Evolutionary conservation across 1,140 invertebrate genomes (phyloP).

Genomic region (Andrena cerasifolii): DNA sequence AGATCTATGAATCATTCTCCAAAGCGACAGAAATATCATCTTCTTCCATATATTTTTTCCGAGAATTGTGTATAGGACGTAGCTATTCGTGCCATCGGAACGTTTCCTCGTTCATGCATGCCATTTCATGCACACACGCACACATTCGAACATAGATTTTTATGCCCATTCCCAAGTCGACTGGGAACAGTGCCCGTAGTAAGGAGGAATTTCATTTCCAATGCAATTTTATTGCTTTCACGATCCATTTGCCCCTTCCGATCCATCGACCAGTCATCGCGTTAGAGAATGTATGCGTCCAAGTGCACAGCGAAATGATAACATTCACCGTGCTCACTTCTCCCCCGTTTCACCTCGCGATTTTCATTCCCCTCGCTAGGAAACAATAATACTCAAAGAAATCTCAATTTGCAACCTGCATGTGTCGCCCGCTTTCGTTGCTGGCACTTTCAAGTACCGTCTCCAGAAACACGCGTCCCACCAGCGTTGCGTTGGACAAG

Average conservation of each 20-base stretch:
- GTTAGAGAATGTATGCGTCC: conserved; percentile 7
- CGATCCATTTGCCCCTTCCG: conserved; percentile 33
- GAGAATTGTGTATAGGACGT: too few relatives aligned
- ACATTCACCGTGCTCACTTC: neutral
- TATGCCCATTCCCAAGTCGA: neutral
- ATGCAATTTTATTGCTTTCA: conserved; percentile 10
- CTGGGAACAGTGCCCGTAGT: neutral
- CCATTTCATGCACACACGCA: too few relatives aligned
- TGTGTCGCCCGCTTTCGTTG: too few relatives aligned
- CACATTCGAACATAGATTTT: neutral
- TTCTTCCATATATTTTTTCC: too few relatives aligned
- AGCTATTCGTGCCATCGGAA: too few relatives aligned
- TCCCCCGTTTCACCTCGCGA: neutral
- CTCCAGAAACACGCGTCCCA: neutral
- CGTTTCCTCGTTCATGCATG: too few relatives aligned
- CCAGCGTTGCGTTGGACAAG: neutral
- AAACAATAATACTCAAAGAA: neutral
- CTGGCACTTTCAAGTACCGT: too few relatives aligned
- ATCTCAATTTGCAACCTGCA: neutral
- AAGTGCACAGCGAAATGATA: conserved; percentile 1
- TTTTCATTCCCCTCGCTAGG: neutral
- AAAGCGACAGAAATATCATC: too few relatives aligned
- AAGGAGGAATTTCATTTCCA: neutral
- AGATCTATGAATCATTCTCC: too few relatives aligned
- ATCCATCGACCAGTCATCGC: conserved; percentile 40